A percentile compares a stretch with the other conserved stretches of the same genome.
phyloP scores from a whole-genome alignment of 1,140 invertebrate genomes.

The Aleiodes sp. region DNA sequence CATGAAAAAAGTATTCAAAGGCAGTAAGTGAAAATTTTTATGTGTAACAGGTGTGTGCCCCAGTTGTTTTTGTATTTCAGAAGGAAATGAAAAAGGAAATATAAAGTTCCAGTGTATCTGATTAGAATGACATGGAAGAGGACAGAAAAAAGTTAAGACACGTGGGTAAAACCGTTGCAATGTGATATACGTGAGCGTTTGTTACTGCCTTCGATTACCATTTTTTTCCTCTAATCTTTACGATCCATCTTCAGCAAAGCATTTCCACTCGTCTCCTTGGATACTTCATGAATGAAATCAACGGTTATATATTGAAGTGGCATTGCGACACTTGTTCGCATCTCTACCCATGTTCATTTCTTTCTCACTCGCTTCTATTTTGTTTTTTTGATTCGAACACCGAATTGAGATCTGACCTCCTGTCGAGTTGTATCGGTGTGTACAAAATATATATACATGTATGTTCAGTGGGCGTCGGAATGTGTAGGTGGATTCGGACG shows the following conservation, averaged over 20 bases:
- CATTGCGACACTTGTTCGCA: constrained; percentile 5
- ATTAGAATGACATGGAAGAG: not conserved
- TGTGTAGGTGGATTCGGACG: not conserved
- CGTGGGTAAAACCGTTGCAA: not conserved
- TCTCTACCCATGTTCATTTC: not conserved
- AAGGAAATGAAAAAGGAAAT: not conserved
- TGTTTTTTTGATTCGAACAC: constrained; percentile 32
- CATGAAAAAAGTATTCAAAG: too few species aligned
- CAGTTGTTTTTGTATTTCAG: not conserved
- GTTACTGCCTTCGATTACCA: constrained; percentile 11
- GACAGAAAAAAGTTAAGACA: not conserved
- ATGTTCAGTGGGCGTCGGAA: not conserved
- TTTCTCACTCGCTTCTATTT: not conserved
- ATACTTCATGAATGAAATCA: constrained; percentile 7
- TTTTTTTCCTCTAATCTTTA: constrained; percentile 16
- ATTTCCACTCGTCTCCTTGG: not conserved
- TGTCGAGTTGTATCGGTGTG: constrained; percentile 16
- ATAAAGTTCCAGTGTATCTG: not conserved
- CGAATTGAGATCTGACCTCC: constrained; percentile 34
- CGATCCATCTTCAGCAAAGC: constrained; percentile 8
- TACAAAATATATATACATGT: not conserved
- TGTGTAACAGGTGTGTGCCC: not conserved
- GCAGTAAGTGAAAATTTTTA: not conserved
- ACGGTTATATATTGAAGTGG: not conserved
- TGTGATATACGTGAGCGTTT: constrained; percentile 11